Conservation (phyloP, 2,888 invertebrate species). For the Sesia apiformis region DNA sequence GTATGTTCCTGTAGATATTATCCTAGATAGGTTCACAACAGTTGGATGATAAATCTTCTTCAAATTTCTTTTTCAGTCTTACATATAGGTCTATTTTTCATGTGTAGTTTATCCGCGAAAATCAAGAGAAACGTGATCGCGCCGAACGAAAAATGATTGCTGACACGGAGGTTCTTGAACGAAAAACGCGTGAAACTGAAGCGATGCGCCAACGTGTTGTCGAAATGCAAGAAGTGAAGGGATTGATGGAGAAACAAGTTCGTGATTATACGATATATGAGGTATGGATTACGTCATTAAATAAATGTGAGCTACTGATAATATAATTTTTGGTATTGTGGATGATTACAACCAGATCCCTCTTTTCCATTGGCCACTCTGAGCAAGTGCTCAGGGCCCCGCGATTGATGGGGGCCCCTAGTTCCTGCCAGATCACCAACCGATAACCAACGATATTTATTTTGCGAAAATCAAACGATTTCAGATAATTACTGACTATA, state of each 20-base stretch:
- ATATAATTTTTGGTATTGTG: no score
- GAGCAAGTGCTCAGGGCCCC: no score
- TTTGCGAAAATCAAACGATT: no score
- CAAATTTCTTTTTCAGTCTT: neutral
- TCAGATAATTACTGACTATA: no score
- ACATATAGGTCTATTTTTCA: neutral
- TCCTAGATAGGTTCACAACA: no score
- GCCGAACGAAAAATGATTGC: constrained; percentile 74
- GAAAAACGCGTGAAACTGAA: constrained; percentile 66
- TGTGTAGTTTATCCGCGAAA: constrained; percentile 75
- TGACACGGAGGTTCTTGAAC: constrained; percentile 61
- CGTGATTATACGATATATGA: constrained; percentile 75
- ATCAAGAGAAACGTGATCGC: constrained; percentile 77
- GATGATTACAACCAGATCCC: no score
- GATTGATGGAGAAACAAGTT: constrained; percentile 74
- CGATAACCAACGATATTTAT: no score
- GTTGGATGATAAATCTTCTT: no score
- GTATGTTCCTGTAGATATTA: no score
- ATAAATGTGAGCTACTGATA: neutral
- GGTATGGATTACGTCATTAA: constrained; percentile 25
- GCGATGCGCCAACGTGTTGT: constrained; percentile 58
- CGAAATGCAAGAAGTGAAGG: constrained; percentile 62
- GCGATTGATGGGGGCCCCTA: no score
- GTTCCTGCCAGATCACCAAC: no score
- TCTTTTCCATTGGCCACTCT: no score